Conservation (phyloP, 2,113 vertebrate genomes). For the Hypocryptadius cinnamomeus region DNA sequence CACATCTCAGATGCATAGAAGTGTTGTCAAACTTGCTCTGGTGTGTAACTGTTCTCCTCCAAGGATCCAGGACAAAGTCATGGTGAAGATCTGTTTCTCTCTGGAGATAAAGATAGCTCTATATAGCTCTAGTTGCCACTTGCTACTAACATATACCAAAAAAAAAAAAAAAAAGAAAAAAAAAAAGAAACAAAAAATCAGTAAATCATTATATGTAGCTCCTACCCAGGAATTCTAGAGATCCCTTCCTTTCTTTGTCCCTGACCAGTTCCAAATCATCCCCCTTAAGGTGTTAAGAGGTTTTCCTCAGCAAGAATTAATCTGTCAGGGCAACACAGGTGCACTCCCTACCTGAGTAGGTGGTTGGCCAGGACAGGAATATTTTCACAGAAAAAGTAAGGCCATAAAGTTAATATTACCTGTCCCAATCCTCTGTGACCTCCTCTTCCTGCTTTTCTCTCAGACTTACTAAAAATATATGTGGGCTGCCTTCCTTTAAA, state of each 20-base stretch:
- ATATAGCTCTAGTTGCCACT: not conserved
- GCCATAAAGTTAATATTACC: not conserved
- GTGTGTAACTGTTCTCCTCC: not conserved
- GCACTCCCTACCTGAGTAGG: not conserved
- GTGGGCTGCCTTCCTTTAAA: constrained; percentile 39
- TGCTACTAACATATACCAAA: not conserved
- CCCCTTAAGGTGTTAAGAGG: not conserved
- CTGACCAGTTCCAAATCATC: not conserved
- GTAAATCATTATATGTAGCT: not conserved
- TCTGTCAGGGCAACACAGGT: not conserved
- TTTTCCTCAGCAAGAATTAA: not conserved
- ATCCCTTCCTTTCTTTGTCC: not conserved
- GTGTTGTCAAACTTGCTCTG: not conserved
- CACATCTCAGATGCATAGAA: not conserved
- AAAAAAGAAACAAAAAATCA: not conserved
- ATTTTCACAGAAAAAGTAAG: not conserved
- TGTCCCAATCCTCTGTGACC: not conserved
- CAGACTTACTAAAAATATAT: constrained; percentile 41
- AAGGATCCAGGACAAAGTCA: not conserved
- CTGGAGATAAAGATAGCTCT: not conserved
- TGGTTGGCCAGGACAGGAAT: not conserved
- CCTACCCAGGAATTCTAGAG: not conserved
- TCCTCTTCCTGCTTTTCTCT: constrained; percentile 30
- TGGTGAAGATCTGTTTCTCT: not conserved
- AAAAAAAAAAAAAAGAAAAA: not conserved